These are phyloP conservation scores for Phrynocephalus versicolor DNA, from an alignment of 2,113 vertebrate genomes.

Conservation along the genomic window DNA sequence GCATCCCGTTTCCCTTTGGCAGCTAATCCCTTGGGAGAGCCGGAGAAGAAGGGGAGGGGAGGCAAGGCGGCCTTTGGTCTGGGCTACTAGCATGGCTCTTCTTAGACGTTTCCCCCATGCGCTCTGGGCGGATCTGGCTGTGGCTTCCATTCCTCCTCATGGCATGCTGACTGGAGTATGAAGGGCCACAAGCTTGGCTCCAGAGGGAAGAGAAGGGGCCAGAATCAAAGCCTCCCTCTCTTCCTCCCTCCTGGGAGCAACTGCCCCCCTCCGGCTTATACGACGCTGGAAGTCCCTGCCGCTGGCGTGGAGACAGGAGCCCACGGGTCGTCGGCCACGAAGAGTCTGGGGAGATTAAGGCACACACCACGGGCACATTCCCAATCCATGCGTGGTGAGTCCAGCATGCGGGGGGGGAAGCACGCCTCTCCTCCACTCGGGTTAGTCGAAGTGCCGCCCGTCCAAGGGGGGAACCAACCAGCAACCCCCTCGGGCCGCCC, in stretches of 20 bases:
- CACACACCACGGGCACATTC: not conserved
- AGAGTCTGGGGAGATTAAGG: not conserved
- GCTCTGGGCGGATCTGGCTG: no score
- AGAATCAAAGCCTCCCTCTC: not conserved
- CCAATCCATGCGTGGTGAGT: no score
- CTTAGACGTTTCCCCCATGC: no score
- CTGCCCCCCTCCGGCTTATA: not conserved
- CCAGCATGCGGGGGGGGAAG: not conserved
- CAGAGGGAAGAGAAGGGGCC: not conserved
- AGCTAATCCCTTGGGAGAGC: conserved; percentile 10
- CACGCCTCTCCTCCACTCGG: not conserved
- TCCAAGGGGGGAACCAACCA: not conserved
- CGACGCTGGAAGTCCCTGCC: not conserved
- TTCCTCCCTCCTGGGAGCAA: no score
- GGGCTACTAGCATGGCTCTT: no score
- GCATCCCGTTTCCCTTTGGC: not conserved
- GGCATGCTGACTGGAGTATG: no score
- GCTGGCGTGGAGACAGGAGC: not conserved
- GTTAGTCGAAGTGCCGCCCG: not conserved
- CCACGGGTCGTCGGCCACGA: not conserved
- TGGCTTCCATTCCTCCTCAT: no score
- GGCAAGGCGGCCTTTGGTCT: not conserved
- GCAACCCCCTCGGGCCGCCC: not conserved
- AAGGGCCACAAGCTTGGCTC: no score
- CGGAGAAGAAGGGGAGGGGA: not conserved